Conservation (phyloP, 1,140 invertebrate species). For the Gyrodactylus bullatarudis region DNA sequence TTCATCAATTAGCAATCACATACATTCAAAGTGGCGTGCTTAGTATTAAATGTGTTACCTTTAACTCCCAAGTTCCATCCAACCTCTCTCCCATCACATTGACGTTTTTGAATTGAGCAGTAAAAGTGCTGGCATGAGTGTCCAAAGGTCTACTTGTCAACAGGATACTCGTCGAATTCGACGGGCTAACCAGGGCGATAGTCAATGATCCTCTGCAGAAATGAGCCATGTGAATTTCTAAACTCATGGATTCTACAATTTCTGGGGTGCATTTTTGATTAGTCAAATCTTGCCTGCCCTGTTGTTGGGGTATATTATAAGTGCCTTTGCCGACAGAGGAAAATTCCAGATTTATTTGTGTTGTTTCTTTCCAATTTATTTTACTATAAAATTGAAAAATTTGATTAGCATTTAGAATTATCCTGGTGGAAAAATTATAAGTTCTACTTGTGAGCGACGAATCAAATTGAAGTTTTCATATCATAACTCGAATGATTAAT, state of each 20-base stretch:
- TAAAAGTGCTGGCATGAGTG: conserved; percentile 14
- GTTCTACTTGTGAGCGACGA: no score
- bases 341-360: no score
- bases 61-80: background rate
- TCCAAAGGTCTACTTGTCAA: conserved; percentile 35
- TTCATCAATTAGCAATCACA: no score
- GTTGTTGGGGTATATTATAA: background rate
- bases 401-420: no score
- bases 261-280: conserved; percentile 6
- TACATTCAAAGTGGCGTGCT: no score
- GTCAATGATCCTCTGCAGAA: conserved; percentile 8
- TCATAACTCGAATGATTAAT: no score
- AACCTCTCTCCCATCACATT: background rate
- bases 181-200: conserved; percentile 9
- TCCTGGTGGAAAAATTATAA: no score
- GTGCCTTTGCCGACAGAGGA: no score
- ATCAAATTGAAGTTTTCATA: no score
- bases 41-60: no score
- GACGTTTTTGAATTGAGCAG: background rate
- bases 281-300: background rate
- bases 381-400: no score
- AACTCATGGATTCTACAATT: background rate
- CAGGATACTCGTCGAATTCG: conserved; percentile 28
- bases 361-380: no score
- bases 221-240: background rate